Conservation (phyloP, 2,113 vertebrate genomes). For the Xiphophorus hellerii region DNA sequence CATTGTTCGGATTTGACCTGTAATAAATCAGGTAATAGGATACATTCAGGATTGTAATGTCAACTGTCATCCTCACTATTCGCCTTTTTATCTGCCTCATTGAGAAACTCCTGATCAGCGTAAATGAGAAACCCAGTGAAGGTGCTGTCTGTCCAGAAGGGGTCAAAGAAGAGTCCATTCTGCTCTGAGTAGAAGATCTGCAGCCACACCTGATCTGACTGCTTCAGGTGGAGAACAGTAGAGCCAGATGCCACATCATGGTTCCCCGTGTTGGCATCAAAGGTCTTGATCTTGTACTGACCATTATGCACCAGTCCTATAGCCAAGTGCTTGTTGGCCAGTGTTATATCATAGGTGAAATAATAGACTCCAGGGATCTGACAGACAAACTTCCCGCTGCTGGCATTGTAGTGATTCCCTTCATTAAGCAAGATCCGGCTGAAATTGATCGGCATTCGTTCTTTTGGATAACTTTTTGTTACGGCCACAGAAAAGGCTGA, state of each 20-base stretch:
- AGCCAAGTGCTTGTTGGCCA: slow-evolving; percentile 96
- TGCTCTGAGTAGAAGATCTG: slow-evolving; percentile 98
- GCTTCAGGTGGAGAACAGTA: slow-evolving; percentile 88
- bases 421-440: slow-evolving; percentile 94
- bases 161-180: slow-evolving; percentile 96
- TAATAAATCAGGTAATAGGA: background rate
- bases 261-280: slow-evolving; percentile 96
- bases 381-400: slow-evolving; percentile 93
- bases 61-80: slow-evolving; percentile 55
- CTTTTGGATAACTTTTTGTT: slow-evolving; percentile 93
- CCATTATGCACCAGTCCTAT: slow-evolving; percentile 96
- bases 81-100: slow-evolving; percentile 75
- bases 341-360: slow-evolving; percentile 94
- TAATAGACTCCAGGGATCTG: slow-evolving; percentile 92
- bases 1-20: background rate
- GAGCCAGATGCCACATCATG: slow-evolving; percentile 94
- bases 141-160: slow-evolving; percentile 97
- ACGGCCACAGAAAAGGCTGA: slow-evolving; percentile 94
- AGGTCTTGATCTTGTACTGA: slow-evolving; percentile 95
- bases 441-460: slow-evolving; percentile 93
- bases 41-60: background rate
- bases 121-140: slow-evolving; percentile 97
- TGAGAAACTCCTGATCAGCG: slow-evolving; percentile 85
- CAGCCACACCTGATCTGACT: slow-evolving; percentile 92
- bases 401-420: slow-evolving; percentile 90